Evolutionary conservation across 2,113 vertebrate genomes (phyloP).

Genomic region (Megaceryle torquata): DNA sequence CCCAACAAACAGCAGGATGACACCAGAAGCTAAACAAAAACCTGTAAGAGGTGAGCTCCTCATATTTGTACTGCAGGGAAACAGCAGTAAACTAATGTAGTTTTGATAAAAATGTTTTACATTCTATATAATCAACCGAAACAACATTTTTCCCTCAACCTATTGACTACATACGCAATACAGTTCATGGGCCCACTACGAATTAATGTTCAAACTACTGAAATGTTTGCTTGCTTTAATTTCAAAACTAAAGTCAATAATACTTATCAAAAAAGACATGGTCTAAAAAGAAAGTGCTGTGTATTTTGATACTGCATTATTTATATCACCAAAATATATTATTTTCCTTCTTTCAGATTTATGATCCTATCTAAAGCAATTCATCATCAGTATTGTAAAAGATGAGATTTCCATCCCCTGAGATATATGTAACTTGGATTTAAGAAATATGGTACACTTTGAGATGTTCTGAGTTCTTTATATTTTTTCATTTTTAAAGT

Average conservation of each 20-base stretch:
- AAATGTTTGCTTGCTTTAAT: not conserved
- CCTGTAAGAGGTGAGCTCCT: not conserved
- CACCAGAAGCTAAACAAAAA: not conserved
- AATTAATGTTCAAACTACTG: not conserved
- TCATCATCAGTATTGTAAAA: not conserved
- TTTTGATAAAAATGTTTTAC: not conserved
- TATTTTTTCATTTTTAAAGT: not conserved
- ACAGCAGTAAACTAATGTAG: not conserved
- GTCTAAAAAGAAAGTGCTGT: not conserved
- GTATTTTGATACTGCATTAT: not conserved
- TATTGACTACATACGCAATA: not conserved
- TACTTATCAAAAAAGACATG: not conserved
- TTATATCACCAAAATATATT: not conserved
- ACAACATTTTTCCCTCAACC: not conserved
- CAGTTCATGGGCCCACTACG: not conserved
- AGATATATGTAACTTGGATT: not conserved
- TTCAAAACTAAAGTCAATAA: not conserved
- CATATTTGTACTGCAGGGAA: not conserved
- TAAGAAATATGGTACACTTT: not conserved
- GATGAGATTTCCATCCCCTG: not conserved
- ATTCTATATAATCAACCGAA: not conserved
- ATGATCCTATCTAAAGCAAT: not conserved
- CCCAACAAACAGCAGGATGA: not conserved
- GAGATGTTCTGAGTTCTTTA: not conserved
- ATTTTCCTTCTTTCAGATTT: not conserved